A percentile compares a stretch with the other conserved stretches of the same genome.
phyloP scores from a whole-genome alignment of 2,113 vertebrate genomes.

The Scomber colias region DNA sequence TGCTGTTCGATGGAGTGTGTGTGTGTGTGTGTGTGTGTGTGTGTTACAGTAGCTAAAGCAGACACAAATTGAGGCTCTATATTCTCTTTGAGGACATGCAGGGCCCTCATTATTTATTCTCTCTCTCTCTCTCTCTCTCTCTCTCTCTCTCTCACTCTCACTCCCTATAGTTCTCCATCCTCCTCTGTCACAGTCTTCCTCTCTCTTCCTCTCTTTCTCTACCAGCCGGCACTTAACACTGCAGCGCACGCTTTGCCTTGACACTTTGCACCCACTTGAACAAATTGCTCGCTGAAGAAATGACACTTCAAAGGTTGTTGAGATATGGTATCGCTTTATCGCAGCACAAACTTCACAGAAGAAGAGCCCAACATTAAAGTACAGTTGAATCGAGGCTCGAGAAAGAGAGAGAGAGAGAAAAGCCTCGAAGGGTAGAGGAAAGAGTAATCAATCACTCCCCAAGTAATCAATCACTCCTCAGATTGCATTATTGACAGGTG shows the following conservation, averaged over 20 bases:
- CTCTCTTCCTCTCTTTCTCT: background rate
- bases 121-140: background rate
- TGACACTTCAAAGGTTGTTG: conserved; percentile 42
- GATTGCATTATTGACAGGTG: conserved; percentile 6
- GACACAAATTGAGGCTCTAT: background rate
- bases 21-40: background rate
- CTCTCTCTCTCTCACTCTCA: background rate
- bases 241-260: background rate
- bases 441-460: background rate
- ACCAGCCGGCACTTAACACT: conserved; percentile 37
- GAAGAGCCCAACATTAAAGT: background rate
- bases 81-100: conserved; percentile 8
- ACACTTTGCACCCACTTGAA: conserved; percentile 47
- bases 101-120: background rate
- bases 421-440: background rate
- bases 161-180: too few species aligned
- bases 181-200: background rate
- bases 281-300: conserved; percentile 44
- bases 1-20: background rate
- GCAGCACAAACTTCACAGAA: conserved; percentile 14
- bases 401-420: background rate
- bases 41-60: background rate
- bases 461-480: background rate
- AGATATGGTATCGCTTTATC: background rate
- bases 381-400: background rate